Base-by-base conservation (phyloP, 2,113 vertebrate genomes). In the Grantiella picta region DNA sequence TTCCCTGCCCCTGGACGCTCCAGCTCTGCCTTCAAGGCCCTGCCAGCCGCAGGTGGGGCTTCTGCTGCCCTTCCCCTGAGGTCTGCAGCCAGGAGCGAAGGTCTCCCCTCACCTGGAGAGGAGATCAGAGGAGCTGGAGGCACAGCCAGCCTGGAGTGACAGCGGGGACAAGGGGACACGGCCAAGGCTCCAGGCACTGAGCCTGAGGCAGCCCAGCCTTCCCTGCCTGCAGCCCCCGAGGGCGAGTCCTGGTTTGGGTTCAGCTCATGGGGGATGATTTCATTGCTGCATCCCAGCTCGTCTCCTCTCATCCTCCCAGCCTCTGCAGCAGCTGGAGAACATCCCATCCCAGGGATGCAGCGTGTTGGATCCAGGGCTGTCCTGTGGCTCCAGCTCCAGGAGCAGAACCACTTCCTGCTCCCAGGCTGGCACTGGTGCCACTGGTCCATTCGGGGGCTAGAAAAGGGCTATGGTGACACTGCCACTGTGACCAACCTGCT, bases 401-500 rank as follows among this genome's bases (percentile, higher is more conserved):
- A 49, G 73, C 86, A 59, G 82, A 7, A 5, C 24, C 50, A 1
- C 19, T 8, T 35, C 14, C 3, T 1, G 11, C 50, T 38, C n/a
- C 54, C 29, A 12, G 40, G 72, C 44, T 36, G 65, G 38, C 38
- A 52, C 47, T 27, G 50, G 10, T 40, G 49, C n/a, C 38, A 52
- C 47, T 27, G 54, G 12, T 40, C 44, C 13, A 0, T 66, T 40
- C 23, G n/a, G 20, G 27, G 19, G 36, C 50, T 2, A 1, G 21
- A 21, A 21, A 24, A 61, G 40, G 50, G 29, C n/a, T 28, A 35
- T 12, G 45, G 33, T 50, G 79, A 9, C 79, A 31, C 22, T 54
- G 70, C 31, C 49, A 29, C 23, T 2, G 2, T 33, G 56, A 9
- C 42, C 49, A 42, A 2, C 5, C 7, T 1, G 0, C 15, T 14